phyloP scores from a whole-genome alignment of 2,797 vertebrate genomes.

The Scolopax bukidnonensis region DNA sequence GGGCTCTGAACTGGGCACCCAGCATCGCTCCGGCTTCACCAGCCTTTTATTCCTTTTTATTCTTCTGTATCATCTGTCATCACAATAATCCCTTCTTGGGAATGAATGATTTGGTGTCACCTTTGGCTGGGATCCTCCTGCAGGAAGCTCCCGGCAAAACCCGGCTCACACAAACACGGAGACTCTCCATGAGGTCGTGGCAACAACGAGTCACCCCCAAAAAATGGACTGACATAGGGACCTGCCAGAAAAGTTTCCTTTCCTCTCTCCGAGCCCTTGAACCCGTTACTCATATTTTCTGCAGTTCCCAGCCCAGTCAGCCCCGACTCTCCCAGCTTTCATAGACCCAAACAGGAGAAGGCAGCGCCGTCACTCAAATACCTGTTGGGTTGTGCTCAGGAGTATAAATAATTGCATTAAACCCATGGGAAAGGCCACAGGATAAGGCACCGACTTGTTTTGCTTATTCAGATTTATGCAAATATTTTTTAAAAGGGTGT shows the following conservation, averaged over 20 bases:
- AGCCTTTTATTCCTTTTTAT: neutral
- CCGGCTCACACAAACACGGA: rapidly evolving
- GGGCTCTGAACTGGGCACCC: rapidly evolving
- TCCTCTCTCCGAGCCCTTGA: neutral
- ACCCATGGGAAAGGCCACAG: neutral
- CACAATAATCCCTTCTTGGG: neutral
- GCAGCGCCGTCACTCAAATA: neutral
- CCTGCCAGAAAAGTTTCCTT: slow-evolving; percentile 26
- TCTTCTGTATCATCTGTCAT: neutral
- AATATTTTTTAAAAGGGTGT: neutral
- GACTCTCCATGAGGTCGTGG: neutral
- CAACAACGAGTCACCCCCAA: neutral
- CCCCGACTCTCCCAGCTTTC: neutral
- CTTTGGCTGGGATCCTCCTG: rapidly evolving
- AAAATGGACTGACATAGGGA: neutral
- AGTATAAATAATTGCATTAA: neutral
- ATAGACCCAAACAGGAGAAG: neutral
- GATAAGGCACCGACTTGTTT: neutral
- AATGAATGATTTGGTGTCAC: neutral
- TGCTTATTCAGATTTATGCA: neutral
- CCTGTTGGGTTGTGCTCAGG: neutral
- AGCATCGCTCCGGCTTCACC: neutral
- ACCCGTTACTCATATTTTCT: slow-evolving; percentile 2
- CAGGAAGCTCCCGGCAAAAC: neutral
- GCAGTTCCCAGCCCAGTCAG: neutral